A percentile compares a stretch with the other conserved stretches of the same genome.
Conservation (phyloP, 2,113 vertebrate genomes). For the Pontoporia blainvillei region DNA sequence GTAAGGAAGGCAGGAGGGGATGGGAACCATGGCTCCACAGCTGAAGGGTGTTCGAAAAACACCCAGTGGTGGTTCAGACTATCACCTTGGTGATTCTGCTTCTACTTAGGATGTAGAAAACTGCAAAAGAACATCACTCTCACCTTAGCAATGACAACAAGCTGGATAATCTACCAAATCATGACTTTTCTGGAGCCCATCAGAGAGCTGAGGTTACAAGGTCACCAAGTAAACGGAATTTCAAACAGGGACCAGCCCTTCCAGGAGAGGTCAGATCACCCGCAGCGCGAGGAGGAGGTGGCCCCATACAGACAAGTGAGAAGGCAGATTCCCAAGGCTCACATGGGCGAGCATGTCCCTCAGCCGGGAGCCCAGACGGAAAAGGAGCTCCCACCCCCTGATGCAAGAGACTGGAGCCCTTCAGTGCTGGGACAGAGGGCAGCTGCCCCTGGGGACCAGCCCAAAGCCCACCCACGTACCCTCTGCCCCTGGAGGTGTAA, state of each 20-base stretch:
- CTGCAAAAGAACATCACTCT: fast-evolving
- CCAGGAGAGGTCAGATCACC: not conserved
- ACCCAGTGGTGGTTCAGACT: no score
- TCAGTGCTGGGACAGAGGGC: not conserved
- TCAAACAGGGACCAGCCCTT: not conserved
- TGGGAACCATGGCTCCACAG: fast-evolving
- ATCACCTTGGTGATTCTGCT: not conserved
- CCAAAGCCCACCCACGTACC: not conserved
- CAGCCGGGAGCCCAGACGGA: not conserved
- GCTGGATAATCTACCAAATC: not conserved
- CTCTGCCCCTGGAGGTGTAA: not conserved
- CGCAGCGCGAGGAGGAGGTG: fast-evolving
- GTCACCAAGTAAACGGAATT: not conserved
- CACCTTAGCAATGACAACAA: not conserved
- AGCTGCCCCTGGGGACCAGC: no score
- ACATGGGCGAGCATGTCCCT: not conserved
- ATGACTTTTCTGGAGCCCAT: not conserved
- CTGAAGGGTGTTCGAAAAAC: not conserved
- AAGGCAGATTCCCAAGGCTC: not conserved
- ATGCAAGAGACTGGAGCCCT: not conserved
- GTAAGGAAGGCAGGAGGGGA: not conserved
- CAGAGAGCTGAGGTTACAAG: not conserved
- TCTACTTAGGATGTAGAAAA: not conserved
- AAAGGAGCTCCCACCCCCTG: not conserved
- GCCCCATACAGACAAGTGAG: no score